These are phyloP conservation scores for Parotocinclus haroldoi DNA, from an alignment of 2,797 vertebrate species.

Conservation along the genomic window DNA sequence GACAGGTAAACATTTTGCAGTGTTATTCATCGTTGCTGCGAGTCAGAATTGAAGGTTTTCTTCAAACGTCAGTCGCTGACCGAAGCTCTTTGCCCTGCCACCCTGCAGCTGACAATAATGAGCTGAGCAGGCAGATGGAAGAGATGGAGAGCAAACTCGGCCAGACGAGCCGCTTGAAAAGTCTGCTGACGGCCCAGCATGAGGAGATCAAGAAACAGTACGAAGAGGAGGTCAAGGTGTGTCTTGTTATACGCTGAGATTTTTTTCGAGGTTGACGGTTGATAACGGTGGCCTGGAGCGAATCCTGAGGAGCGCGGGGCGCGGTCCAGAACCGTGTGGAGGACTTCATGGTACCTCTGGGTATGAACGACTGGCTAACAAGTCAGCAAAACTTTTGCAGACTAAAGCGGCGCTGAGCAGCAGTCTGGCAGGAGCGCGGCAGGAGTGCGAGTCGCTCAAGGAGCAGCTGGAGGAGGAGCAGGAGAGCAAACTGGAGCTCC, in stretches of 20 bases:
- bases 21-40: neutral
- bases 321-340: too few species aligned
- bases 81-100: conserved; percentile 8
- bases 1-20: conserved; percentile 58
- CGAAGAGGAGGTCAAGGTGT: conserved; percentile 80
- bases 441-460: conserved; percentile 72
- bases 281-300: too few species aligned
- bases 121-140: conserved; percentile 70
- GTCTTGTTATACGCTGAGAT: neutral
- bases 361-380: too few species aligned
- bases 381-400: conserved; percentile 51
- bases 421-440: conserved; percentile 59
- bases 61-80: neutral
- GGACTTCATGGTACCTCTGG: too few species aligned
- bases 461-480: conserved; percentile 84
- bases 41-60: neutral
- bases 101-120: conserved; percentile 71
- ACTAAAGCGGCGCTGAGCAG: conserved; percentile 57
- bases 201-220: conserved; percentile 77
- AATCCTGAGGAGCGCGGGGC: too few species aligned
- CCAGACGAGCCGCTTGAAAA: conserved; percentile 68
- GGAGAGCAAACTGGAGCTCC: conserved; percentile 80
- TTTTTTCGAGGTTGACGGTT: too few species aligned
- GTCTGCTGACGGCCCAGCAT: conserved; percentile 63
- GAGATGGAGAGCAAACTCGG: conserved; percentile 67